Percentiles rank a stretch among this genome's conserved stretches.
These are phyloP conservation scores for Xylocampa areola DNA, from an alignment of 2,888 invertebrate genomes.

Conservation along the genomic window DNA sequence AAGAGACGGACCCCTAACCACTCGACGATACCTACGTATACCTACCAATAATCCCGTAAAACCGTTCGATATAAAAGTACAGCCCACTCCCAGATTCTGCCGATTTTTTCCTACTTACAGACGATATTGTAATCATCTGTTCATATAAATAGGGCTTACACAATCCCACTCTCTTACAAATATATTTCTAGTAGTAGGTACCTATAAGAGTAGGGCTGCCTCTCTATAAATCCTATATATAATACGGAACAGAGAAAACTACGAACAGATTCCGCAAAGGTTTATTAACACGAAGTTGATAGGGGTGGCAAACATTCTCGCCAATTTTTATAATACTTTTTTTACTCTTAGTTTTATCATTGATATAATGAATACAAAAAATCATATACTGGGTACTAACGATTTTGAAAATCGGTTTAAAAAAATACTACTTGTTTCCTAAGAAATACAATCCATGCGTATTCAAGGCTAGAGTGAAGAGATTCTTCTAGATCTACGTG, in stretches of 20 bases:
- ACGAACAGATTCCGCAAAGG: constrained; percentile 60
- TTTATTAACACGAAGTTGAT: constrained; percentile 55
- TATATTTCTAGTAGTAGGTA: background rate
- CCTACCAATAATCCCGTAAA: constrained; percentile 12
- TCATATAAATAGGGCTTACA: constrained; percentile 53
- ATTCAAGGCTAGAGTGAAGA: too few relatives aligned
- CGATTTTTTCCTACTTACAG: constrained; percentile 29
- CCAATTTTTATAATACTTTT: background rate
- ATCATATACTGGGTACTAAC: too few relatives aligned
- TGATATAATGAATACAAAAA: too few relatives aligned
- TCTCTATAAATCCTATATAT: constrained; percentile 46
- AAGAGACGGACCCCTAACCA: too few relatives aligned
- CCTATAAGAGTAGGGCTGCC: constrained; percentile 27
- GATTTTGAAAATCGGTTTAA: too few relatives aligned
- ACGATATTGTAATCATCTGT: constrained; percentile 59
- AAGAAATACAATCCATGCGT: too few relatives aligned
- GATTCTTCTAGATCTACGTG: too few relatives aligned
- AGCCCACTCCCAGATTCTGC: constrained; percentile 50
- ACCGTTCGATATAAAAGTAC: constrained; percentile 42
- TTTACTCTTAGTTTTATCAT: too few relatives aligned
- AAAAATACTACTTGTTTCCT: too few relatives aligned
- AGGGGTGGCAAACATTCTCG: constrained; percentile 33
- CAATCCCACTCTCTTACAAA: constrained; percentile 16
- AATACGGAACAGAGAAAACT: constrained; percentile 55
- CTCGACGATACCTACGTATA: background rate